Evolutionary conservation across 2,888 invertebrate genomes (phyloP).

Genomic region (Sturmia bella): DNA sequence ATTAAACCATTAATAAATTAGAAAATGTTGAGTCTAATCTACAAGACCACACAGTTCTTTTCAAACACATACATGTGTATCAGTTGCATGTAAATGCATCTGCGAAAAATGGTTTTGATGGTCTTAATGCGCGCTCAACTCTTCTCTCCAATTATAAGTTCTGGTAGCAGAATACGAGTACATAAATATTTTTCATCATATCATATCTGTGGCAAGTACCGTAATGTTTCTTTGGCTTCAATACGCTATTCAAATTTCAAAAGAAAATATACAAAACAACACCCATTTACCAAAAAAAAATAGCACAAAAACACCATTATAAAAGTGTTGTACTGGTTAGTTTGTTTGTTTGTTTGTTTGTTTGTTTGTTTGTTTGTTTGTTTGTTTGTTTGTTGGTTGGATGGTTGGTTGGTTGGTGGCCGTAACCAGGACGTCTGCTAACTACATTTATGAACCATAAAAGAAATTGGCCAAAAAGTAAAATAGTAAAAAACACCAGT

Average conservation of each 20-base stretch:
- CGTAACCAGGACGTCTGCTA: conserved; percentile 9
- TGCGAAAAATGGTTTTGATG: not conserved
- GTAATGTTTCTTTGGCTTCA: conserved; percentile 54
- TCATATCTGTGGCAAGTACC: conserved; percentile 66
- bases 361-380: no score
- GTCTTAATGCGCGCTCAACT: conserved; percentile 13
- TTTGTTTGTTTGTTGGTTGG: no score
- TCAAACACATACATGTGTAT: not conserved
- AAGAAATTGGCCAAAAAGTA: conserved; percentile 28
- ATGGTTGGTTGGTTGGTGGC: no score
- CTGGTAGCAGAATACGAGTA: not conserved
- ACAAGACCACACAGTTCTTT: conserved; percentile 55
- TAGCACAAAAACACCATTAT: conserved; percentile 23
- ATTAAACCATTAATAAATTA: conserved; percentile 59
- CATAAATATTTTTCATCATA: conserved; percentile 58
- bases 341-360: no score
- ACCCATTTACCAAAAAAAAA: conserved; percentile 60
- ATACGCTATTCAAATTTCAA: conserved; percentile 62
- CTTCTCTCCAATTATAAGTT: conserved; percentile 62
- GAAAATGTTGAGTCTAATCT: conserved; percentile 40
- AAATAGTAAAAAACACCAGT: not conserved
- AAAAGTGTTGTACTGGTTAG: conserved; percentile 34
- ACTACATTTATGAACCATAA: conserved; percentile 25
- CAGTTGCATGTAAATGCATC: not conserved
- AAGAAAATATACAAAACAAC: conserved; percentile 20